Evolutionary conservation across 2,797 vertebrate genomes (phyloP).

Genomic region (Enteromius argenteus): DNA sequence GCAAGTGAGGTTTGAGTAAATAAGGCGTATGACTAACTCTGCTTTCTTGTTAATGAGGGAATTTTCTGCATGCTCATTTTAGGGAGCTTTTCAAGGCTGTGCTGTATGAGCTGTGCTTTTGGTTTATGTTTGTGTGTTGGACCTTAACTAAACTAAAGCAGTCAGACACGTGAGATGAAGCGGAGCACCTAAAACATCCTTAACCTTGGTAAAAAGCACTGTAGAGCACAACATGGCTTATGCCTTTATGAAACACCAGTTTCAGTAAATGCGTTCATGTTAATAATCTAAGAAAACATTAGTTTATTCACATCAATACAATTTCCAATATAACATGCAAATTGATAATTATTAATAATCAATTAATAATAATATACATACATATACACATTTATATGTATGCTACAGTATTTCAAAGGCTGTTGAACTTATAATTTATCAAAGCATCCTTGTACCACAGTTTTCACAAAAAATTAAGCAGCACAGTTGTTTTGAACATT

Average conservation of each 20-base stretch:
- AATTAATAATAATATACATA: background rate
- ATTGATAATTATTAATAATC: background rate
- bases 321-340: background rate
- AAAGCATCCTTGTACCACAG: background rate
- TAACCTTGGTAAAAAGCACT: background rate
- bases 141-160: conserved; percentile 6
- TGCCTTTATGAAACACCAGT: background rate
- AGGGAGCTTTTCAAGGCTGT: conserved; percentile 44
- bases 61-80: conserved; percentile 78
- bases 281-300: no score
- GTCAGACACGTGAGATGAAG: background rate
- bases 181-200: background rate
- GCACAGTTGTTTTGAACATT: no score
- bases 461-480: background rate
- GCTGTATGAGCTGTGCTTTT: conserved; percentile 60
- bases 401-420: background rate
- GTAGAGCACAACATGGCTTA: background rate
- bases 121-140: conserved; percentile 65
- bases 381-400: background rate
- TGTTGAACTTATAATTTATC: background rate
- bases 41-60: conserved; percentile 78
- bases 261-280: background rate
- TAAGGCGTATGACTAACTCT: conserved; percentile 78
- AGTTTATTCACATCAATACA: background rate
- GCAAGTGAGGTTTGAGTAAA: conserved; percentile 62